Conservation (phyloP, 2,888 invertebrate genomes). For the Agrypnus murinus region DNA sequence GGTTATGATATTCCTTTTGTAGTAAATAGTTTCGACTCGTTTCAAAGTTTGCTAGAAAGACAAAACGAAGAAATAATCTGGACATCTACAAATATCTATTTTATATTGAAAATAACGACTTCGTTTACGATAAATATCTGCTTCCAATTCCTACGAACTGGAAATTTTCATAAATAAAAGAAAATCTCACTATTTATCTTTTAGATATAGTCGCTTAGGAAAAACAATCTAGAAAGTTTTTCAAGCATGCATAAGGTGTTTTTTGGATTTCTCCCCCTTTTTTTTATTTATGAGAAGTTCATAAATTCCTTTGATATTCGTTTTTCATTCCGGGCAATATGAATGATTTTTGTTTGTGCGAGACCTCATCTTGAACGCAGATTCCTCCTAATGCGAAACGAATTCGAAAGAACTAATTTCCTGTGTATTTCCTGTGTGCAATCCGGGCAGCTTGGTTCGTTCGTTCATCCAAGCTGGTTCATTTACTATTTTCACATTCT, state of each 20-base stretch:
- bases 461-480: conserved; percentile 16
- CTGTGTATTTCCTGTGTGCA: conserved; percentile 32
- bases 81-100: conserved; percentile 32
- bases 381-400: conserved; percentile 25
- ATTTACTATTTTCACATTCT: conserved; percentile 29
- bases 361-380: conserved; percentile 13
- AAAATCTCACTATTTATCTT: conserved; percentile 22
- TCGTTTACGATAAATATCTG: conserved; percentile 31
- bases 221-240: conserved; percentile 23
- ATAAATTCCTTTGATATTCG: too few species aligned
- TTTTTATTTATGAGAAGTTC: not conserved
- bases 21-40: not conserved
- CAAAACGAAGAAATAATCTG: conserved; percentile 21
- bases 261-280: not conserved
- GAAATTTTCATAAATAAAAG: conserved; percentile 29
- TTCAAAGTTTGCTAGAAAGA: conserved; percentile 20
- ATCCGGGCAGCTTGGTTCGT: conserved; percentile 10
- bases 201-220: conserved; percentile 15
- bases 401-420: conserved; percentile 35
- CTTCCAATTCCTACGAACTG: conserved; percentile 27
- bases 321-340: too few species aligned
- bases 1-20: too few species aligned
- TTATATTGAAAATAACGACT: conserved; percentile 38
- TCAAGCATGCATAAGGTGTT: conserved; percentile 24
- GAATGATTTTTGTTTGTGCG: conserved; percentile 5